Evolutionary conservation across 2,888 invertebrate species (phyloP).

Genomic region (Ormyrus thymus): DNA sequence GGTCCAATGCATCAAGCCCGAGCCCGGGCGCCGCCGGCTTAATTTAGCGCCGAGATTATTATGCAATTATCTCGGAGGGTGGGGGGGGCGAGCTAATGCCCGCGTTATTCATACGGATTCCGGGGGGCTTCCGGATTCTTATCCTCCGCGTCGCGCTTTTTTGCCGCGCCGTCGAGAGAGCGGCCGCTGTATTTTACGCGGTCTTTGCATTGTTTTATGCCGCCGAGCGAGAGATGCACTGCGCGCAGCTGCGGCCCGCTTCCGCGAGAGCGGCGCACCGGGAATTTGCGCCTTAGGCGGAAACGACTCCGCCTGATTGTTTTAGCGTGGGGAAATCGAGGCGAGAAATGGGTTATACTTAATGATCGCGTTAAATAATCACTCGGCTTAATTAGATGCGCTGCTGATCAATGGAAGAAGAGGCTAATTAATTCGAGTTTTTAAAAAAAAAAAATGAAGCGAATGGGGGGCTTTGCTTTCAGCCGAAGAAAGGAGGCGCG

Average conservation of each 20-base stretch:
- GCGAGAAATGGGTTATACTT: background rate
- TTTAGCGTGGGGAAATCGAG: background rate
- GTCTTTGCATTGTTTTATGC: slow-evolving; percentile 31
- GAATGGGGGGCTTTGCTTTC: slow-evolving; percentile 47
- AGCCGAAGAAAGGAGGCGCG: slow-evolving; percentile 47
- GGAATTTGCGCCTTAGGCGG: slow-evolving; percentile 4
- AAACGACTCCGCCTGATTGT: background rate
- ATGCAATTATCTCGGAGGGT: slow-evolving; percentile 44
- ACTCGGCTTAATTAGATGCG: background rate
- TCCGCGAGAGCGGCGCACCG: background rate
- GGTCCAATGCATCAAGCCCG: slow-evolving; percentile 44
- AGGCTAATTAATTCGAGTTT: too few species aligned
- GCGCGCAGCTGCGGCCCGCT: slow-evolving; percentile 5
- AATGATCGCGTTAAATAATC: slow-evolving; percentile 6
- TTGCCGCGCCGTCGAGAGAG: background rate
- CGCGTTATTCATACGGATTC: slow-evolving; percentile 38
- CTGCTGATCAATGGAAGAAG: too few species aligned
- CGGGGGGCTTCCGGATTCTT: background rate
- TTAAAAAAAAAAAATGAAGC: background rate
- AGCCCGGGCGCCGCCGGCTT: slow-evolving; percentile 14
- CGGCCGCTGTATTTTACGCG: slow-evolving; percentile 8
- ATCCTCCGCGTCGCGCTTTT: background rate
- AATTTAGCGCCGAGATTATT: slow-evolving; percentile 50
- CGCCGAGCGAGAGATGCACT: slow-evolving; percentile 23
- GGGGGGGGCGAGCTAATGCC: slow-evolving; percentile 10